Evolutionary conservation across 92 coral and sea anemone species (phyloP), one percentile per base, ranked within the genome.

Genomic region (Pocillopora meandrina): DNA sequence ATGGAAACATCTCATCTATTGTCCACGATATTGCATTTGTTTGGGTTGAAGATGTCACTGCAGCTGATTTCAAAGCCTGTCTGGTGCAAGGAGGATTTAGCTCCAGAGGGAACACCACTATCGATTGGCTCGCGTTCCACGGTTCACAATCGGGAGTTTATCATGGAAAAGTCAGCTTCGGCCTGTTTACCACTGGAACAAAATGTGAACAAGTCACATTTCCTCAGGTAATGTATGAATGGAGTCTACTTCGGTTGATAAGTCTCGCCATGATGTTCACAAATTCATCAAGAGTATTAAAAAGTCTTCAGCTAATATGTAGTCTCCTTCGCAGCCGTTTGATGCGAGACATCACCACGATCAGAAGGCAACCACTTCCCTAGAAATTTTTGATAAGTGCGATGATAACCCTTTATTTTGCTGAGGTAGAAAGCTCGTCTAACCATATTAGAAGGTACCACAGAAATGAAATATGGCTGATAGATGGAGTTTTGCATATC

Each of bases 21-120:
- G 61, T 79, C 15, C 71, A 78, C 42, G 71, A 78, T 65, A 8
- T 59, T 33, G 42, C 58, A 61, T 78, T 61, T 19, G 15, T 67
- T n/a, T 77, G 81, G 81, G 69, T 77, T 5, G 81, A 77, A 60
- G 81, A 34, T 59, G 68, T 77, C 23, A 77, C 83, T 14, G 65
- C 64, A 14, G 65, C 26, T 42, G 60, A 73, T 55, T 64, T 79
- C 62, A 79, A 36, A 42, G 83, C 74, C 42, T 79, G 83, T 61
- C 12, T 79, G 12, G 72, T 79, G 71, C 47, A 31, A 56, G 74
- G 74, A 2, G 82, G 71, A 6, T 73, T 20, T 3, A 73, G 83
- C 8, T 14, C 19, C 36, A 49, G 62, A 26, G 71, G 56, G 0
- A 77, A 77, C 58, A 18, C 23, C 19, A 60, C 71, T 20, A 59